These are phyloP conservation scores for Patella caerulea DNA, from an alignment of 2,888 invertebrate genomes.

Conservation along the genomic window DNA sequence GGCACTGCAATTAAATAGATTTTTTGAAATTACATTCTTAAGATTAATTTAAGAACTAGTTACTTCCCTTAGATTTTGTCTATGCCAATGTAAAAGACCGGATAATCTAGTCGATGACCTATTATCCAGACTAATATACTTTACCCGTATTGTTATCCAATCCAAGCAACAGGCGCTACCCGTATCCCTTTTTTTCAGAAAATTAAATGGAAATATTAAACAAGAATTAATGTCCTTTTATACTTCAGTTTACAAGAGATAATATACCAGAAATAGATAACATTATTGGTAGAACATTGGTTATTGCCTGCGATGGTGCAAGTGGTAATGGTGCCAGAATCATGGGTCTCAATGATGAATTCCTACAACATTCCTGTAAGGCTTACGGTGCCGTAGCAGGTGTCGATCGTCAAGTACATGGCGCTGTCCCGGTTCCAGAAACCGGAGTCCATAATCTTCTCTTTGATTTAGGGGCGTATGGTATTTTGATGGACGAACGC, in stretches of 20 bases:
- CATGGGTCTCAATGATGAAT: constrained; percentile 65
- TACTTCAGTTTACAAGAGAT: constrained; percentile 61
- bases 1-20: no score
- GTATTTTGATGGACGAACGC: constrained; percentile 40
- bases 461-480: constrained; percentile 65
- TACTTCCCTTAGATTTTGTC: no score
- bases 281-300: constrained; percentile 54
- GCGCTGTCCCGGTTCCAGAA: constrained; percentile 53
- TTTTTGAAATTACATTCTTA: no score
- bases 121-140: no score
- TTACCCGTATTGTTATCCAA: no score
- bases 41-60: no score
- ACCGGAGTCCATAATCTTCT: constrained; percentile 57
- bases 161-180: no score
- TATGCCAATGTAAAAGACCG: no score
- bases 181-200: no score
- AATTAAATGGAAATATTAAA: neutral
- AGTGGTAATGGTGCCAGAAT: constrained; percentile 57
- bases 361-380: constrained; percentile 56
- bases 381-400: constrained; percentile 66
- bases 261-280: constrained; percentile 52
- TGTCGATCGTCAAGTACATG: constrained; percentile 53
- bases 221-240: constrained; percentile 13
- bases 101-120: no score
- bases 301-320: constrained; percentile 64